Conservation (phyloP, 2,113 vertebrate genomes). For the Peromyscus maniculatus region DNA sequence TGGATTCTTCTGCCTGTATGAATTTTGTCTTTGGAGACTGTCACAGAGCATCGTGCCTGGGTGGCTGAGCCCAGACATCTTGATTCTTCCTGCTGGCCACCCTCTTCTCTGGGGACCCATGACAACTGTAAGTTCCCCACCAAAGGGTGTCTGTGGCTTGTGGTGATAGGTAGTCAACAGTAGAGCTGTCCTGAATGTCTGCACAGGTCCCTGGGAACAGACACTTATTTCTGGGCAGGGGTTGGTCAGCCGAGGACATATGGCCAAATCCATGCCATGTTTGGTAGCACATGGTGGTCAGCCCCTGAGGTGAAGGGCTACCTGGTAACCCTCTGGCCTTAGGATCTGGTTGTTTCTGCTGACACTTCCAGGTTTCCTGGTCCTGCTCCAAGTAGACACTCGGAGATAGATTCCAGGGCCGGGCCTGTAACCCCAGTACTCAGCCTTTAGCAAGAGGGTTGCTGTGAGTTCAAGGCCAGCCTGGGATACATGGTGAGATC, state of each 20-base stretch:
- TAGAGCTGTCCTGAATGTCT: too few species aligned
- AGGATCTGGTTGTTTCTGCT: background rate
- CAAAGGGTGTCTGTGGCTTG: background rate
- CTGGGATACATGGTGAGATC: background rate
- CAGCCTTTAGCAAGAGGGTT: too few species aligned
- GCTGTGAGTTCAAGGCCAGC: background rate
- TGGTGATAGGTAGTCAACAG: background rate
- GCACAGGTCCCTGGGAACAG: background rate
- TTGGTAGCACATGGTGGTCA: background rate
- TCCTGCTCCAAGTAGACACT: background rate
- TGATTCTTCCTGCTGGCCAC: background rate
- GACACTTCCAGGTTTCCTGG: background rate
- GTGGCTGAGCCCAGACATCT: background rate
- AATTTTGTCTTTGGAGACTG: background rate
- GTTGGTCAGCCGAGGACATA: background rate
- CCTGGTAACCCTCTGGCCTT: background rate
- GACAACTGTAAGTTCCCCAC: background rate
- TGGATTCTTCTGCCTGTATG: background rate
- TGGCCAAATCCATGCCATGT: background rate
- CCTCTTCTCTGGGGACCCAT: background rate
- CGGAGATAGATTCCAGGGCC: background rate
- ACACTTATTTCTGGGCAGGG: background rate
- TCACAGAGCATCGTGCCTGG: background rate
- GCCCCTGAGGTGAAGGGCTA: background rate
- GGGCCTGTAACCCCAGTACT: background rate